Conservation (phyloP, 2,797 vertebrate species). For the Chrysocyon brachyurus region DNA sequence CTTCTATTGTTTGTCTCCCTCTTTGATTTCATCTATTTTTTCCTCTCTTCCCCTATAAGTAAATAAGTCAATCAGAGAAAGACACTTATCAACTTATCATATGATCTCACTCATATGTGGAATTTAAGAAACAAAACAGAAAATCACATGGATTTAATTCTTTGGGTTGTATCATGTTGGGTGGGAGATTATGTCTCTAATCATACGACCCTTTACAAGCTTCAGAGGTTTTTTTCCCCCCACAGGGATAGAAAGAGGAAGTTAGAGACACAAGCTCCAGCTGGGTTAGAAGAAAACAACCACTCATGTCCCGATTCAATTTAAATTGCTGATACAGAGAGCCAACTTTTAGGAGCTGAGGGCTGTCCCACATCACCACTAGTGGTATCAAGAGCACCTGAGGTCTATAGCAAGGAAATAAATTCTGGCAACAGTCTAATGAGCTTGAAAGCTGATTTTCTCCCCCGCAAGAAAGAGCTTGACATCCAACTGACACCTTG, state of each 20-base stretch:
- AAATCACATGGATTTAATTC: background rate
- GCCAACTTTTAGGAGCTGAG: background rate
- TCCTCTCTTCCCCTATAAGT: no score
- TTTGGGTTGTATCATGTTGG: background rate
- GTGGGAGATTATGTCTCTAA: background rate
- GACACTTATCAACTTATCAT: no score
- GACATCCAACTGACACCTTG: background rate
- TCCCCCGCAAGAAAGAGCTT: background rate
- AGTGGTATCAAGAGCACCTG: background rate
- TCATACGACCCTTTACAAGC: background rate
- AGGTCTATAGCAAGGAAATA: background rate
- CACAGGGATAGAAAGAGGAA: background rate
- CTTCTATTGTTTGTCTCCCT: no score
- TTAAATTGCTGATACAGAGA: background rate
- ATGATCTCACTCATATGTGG: no score
- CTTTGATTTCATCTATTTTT: no score
- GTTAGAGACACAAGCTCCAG: background rate
- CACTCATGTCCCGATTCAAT: no score
- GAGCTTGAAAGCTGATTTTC: background rate
- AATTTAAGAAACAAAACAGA: no score
- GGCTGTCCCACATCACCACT: accelerated
- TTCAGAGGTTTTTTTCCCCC: background rate
- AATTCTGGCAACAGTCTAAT: background rate
- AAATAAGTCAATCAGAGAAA: no score
- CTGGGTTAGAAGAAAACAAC: background rate